Base-by-base conservation (phyloP, 2,888 invertebrate species). In the Agonopterix heracliana region DNA sequence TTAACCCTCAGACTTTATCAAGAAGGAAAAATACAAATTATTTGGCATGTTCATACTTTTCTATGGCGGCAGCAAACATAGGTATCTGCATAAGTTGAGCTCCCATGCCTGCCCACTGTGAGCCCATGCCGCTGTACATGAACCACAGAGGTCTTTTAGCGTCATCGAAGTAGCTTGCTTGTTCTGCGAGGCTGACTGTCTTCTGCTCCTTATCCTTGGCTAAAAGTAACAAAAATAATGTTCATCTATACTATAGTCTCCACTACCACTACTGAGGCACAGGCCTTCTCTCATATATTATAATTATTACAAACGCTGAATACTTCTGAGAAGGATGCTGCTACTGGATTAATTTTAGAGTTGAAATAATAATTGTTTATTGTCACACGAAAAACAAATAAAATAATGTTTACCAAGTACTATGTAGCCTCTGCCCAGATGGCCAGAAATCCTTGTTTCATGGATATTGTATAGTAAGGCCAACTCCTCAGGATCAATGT, bases 111-210 rank as follows among this genome's bases (percentile, higher is more conserved):
- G 88, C 74, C 93, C 93, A 93, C 68, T 93, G 93, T 0, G 91
- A 90, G 7, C 93, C 93, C 93, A 94, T 93, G 5, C 93, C 93
- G 51, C 93, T 92, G 81, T 92, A 93, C 51, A 93, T 90, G 68
- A 90, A 93, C 91, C 93, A 94, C 8, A 93, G 74, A 1, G 92
- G 92, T 0, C 89, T 69, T 34, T 66, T 63, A 0, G 56, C 71
- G 8, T 72, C 68, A 38, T 81, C 76, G 35, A 66, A 78, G 52
- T 80, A 76, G 9, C 66, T 65, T 2, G 54, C 53, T 9, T 67
- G 69, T 49, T 82, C 75, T 9, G 52, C 41, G 1, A 82, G 50
- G 13, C 63, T 60, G 0, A 76, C 59, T 0, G 78, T 81, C 46
- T 77, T 57, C 0, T 68, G 51, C 2, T 74, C 55, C 12, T 61